These are phyloP conservation scores for Thunnus thynnus DNA, from an alignment of 2,113 vertebrate species.

Conservation along the genomic window DNA sequence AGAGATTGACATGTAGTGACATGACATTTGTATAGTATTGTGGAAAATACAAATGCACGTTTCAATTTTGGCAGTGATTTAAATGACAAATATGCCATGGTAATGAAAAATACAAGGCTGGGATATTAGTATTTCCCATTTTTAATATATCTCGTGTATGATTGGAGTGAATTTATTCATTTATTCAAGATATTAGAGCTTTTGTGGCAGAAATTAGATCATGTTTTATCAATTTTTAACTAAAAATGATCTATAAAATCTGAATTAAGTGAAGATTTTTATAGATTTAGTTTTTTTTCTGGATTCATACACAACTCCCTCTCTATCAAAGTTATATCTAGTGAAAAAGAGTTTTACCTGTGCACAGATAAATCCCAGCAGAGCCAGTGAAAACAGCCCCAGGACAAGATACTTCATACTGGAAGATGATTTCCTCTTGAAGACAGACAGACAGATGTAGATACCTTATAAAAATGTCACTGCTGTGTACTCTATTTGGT, in stretches of 20 bases:
- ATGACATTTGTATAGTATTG: neutral
- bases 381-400: constrained; percentile 32
- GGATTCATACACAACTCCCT: neutral
- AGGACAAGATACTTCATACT: constrained; percentile 52
- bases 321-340: neutral
- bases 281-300: neutral
- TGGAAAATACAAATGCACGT: neutral
- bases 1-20: too few species aligned
- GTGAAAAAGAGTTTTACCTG: constrained; percentile 41
- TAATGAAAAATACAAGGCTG: neutral
- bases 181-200: neutral
- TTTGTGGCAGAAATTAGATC: too few species aligned
- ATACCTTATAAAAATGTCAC: neutral
- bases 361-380: constrained; percentile 28
- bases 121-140: neutral
- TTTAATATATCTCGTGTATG: neutral
- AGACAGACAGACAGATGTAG: neutral
- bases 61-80: neutral
- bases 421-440: constrained; percentile 13
- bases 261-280: too few species aligned
- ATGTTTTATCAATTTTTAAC: neutral
- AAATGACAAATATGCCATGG: neutral
- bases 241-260: neutral
- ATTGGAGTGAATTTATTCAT: neutral
- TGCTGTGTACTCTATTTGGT: neutral